phyloP scores from a whole-genome alignment of 1,140 invertebrate species.

The Drosophila nebulosa region DNA sequence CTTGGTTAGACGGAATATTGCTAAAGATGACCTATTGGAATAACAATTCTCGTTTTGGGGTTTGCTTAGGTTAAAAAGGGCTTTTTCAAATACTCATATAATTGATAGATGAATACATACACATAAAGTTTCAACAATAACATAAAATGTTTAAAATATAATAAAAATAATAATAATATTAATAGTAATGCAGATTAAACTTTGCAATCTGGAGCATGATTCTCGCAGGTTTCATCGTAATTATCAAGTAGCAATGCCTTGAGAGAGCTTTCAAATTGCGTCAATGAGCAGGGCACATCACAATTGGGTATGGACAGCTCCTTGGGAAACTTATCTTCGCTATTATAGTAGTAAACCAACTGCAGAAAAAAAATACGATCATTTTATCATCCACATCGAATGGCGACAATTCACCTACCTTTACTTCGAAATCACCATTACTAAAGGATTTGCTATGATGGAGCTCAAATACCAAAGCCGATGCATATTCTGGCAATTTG shows the following conservation, averaged over 20 bases:
- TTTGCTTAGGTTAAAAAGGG: too few relatives aligned
- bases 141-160: constrained; percentile 15
- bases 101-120: background rate
- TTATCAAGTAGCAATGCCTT: constrained; percentile 81
- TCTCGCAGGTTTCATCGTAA: constrained; percentile 83
- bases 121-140: background rate
- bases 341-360: constrained; percentile 80
- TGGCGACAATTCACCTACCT: too few relatives aligned
- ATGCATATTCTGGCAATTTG: constrained; percentile 87
- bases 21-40: too few relatives aligned
- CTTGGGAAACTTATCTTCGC: constrained; percentile 79
- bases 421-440: constrained; percentile 81
- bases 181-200: constrained; percentile 43
- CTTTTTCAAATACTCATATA: too few relatives aligned
- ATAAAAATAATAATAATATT: constrained; percentile 33
- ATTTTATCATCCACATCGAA: too few relatives aligned
- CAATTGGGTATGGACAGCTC: constrained; percentile 82
- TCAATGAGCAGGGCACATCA: constrained; percentile 81
- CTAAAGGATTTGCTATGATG: constrained; percentile 81
- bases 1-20: too few relatives aligned
- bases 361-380: background rate
- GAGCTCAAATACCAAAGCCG: constrained; percentile 86
- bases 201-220: constrained; percentile 67
- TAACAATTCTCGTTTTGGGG: too few relatives aligned
- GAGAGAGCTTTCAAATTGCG: constrained; percentile 79